Evolutionary conservation across 2,888 invertebrate genomes (phyloP).

Genomic region (Clepsis dumicolana): DNA sequence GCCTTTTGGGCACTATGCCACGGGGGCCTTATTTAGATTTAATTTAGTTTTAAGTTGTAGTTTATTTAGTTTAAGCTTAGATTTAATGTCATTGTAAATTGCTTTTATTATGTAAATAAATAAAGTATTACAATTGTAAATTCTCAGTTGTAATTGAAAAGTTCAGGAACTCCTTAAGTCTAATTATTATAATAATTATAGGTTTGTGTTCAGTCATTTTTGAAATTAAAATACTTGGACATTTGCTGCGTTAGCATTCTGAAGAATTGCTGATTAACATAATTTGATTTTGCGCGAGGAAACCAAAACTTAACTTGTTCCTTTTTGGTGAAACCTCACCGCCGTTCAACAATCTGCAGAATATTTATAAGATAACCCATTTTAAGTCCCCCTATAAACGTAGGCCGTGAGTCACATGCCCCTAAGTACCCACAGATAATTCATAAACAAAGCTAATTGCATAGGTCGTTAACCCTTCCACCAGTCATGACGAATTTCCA

Average conservation of each 20-base stretch:
- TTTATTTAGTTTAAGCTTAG: too few species aligned
- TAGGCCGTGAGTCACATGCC: not conserved
- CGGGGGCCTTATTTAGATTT: too few species aligned
- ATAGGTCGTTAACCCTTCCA: not conserved
- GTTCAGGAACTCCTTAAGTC: not conserved
- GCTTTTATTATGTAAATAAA: too few species aligned
- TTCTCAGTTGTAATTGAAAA: not conserved
- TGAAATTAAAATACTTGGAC: not conserved
- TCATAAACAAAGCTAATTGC: slow-evolving; percentile 5
- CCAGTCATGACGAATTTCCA: not conserved
- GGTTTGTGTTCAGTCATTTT: not conserved
- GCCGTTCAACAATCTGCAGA: too few species aligned
- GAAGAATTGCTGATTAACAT: not conserved
- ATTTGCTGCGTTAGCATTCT: not conserved
- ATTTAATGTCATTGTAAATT: too few species aligned
- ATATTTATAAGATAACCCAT: too few species aligned
- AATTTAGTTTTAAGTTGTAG: too few species aligned
- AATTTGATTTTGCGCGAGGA: too few species aligned
- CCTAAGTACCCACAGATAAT: not conserved
- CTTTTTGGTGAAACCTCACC: too few species aligned
- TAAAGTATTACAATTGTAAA: not conserved
- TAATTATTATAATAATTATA: not conserved
- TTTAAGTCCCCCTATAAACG: too few species aligned
- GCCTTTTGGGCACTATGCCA: too few species aligned
- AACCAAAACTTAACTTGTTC: too few species aligned